Percentiles rank a stretch among this genome's conserved stretches.
Evolutionary conservation across 2,888 invertebrate genomes (phyloP).

Genomic region (Protula sp.): DNA sequence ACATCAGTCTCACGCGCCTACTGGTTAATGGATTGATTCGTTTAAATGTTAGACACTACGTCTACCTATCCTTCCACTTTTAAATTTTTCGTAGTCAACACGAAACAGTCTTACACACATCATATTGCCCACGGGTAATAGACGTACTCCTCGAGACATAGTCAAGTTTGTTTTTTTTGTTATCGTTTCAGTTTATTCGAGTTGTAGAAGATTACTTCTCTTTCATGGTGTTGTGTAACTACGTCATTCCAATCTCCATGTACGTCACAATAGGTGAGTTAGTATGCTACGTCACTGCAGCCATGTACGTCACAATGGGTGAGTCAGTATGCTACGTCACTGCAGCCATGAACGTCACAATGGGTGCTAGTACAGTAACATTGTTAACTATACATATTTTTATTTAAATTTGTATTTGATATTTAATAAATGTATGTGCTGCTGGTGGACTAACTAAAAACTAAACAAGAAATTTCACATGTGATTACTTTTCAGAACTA

Average conservation of each 20-base stretch:
- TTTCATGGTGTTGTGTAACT: conserved; percentile 73
- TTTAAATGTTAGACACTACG: too few species aligned
- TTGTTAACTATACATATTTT: neutral
- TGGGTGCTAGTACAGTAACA: conserved; percentile 63
- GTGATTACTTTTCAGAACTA: too few species aligned
- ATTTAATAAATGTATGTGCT: neutral
- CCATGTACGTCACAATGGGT: conserved; percentile 80
- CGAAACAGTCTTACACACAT: too few species aligned
- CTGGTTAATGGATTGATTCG: too few species aligned
- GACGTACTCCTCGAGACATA: too few species aligned
- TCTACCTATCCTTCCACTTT: too few species aligned
- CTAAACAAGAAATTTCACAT: too few species aligned
- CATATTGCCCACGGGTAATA: too few species aligned
- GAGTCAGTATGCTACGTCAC: conserved; percentile 66
- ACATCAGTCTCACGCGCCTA: too few species aligned
- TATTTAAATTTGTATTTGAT: neutral
- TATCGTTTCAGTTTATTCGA: conserved; percentile 13
- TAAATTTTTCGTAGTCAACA: too few species aligned
- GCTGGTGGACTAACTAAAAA: neutral
- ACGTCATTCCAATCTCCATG: conserved; percentile 79
- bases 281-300: conserved; percentile 70
- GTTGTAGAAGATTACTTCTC: conserved; percentile 62
- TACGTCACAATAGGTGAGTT: conserved; percentile 77
- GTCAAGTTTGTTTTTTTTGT: neutral
- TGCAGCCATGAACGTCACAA: conserved; percentile 79